Evolutionary conservation across 2,888 invertebrate genomes (phyloP).

Genomic region (Leucophenga maculata): DNA sequence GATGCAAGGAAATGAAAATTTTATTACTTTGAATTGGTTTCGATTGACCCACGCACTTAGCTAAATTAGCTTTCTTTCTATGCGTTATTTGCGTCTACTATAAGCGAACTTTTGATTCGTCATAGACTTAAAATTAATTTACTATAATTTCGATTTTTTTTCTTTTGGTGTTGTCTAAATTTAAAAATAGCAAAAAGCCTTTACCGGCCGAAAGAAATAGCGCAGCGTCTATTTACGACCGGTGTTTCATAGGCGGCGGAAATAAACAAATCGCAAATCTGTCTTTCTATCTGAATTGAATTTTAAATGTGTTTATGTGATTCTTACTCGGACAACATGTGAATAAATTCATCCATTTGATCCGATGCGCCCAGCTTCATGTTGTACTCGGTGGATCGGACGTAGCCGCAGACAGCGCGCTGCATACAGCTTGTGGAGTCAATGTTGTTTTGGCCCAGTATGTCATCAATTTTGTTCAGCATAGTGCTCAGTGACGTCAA

Average conservation of each 20-base stretch:
- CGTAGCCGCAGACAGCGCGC: constrained; percentile 81
- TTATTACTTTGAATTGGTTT: background rate
- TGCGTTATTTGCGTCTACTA: background rate
- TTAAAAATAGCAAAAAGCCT: constrained; percentile 5
- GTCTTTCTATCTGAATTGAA: background rate
- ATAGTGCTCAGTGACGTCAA: constrained; percentile 77
- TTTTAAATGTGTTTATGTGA: constrained; percentile 6
- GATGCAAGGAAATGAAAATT: background rate
- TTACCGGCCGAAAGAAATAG: background rate
- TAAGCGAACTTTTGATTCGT: background rate
- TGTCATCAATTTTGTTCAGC: constrained; percentile 78
- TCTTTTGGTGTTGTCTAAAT: constrained; percentile 29
- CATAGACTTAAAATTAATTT: background rate
- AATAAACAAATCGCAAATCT: background rate
- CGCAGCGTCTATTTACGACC: background rate
- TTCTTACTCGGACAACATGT: constrained; percentile 77
- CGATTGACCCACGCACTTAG: background rate
- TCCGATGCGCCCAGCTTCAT: constrained; percentile 77
- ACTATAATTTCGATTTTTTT: background rate
- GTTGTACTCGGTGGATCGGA: constrained; percentile 80
- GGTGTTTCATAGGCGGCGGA: constrained; percentile 4
- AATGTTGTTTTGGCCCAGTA: constrained; percentile 79
- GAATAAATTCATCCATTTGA: constrained; percentile 77
- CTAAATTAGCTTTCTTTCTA: background rate
- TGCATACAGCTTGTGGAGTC: constrained; percentile 83